Percentiles rank a stretch among this genome's conserved stretches.
Conservation (phyloP, 1,140 invertebrate genomes). For the Procambarus virginalis region DNA sequence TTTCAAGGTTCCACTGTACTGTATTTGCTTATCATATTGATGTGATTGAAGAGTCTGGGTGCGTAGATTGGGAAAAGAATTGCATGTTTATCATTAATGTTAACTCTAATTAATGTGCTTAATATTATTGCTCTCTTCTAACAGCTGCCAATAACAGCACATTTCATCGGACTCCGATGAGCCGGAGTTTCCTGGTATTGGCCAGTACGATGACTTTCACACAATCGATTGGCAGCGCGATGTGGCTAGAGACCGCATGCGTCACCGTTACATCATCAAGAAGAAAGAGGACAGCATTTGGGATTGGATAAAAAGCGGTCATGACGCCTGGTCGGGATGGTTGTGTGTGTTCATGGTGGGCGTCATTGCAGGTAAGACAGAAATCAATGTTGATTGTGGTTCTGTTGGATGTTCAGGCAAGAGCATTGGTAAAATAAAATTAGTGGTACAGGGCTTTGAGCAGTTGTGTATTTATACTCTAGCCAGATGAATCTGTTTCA, state of each 20-base stretch:
- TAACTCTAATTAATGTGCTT: too few species aligned
- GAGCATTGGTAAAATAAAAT: too few species aligned
- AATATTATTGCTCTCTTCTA: neutral
- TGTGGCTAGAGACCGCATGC: constrained; percentile 96
- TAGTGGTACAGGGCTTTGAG: too few species aligned
- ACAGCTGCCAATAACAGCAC: constrained; percentile 3
- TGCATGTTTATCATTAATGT: too few species aligned
- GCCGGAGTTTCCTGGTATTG: constrained; percentile 90
- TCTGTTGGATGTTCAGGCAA: too few species aligned
- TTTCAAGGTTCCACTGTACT: too few species aligned
- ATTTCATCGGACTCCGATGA: constrained; percentile 41
- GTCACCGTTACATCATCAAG: constrained; percentile 95
- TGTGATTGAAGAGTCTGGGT: too few species aligned
- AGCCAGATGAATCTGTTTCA: too few species aligned
- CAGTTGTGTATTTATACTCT: too few species aligned
- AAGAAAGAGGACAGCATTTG: constrained; percentile 88
- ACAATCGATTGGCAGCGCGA: constrained; percentile 99
- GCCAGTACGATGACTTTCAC: constrained; percentile 99
- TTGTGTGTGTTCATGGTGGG: constrained; percentile 97
- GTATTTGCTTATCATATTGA: too few species aligned
- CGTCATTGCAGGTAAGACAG: constrained; percentile 79
- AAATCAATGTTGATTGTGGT: too few species aligned
- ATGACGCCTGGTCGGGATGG: constrained; percentile 99
- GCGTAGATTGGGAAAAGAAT: too few species aligned
- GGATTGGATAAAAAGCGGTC: constrained; percentile 90